Evolutionary conservation across 2,113 vertebrate species (phyloP).

Genomic region (Macquaria ambigua): DNA sequence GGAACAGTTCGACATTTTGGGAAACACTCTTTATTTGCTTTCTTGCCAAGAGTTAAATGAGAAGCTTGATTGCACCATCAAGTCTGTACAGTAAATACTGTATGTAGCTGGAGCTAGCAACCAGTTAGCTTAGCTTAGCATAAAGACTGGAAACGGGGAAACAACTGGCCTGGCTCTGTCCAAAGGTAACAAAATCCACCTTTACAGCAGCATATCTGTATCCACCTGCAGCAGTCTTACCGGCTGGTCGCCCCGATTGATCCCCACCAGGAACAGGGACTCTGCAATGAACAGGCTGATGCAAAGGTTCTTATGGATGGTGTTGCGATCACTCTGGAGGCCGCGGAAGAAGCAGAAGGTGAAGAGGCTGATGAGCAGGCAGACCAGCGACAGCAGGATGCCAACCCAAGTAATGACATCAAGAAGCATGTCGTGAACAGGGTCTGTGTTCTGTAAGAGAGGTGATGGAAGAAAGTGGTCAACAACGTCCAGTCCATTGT

Average conservation of each 20-base stretch:
- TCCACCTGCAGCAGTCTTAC: conserved; percentile 82
- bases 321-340: conserved; percentile 98
- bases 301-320: conserved; percentile 98
- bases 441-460: conserved; percentile 87
- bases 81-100: no score
- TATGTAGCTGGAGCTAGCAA: no score
- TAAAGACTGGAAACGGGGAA: no score
- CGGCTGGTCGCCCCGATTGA: conserved; percentile 96
- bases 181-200: no score
- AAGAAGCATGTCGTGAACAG: conserved; percentile 94
- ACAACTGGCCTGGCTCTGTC: no score
- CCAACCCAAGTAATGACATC: conserved; percentile 99
- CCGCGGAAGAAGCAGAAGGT: conserved; percentile 99
- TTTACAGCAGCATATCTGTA: not conserved
- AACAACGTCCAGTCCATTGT: not conserved
- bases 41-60: no score
- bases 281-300: conserved; percentile 97
- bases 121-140: no score
- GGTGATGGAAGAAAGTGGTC: not conserved
- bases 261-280: conserved; percentile 96
- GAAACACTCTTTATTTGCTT: no score
- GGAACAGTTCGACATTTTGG: no score
- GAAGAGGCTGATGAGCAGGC: conserved; percentile 99
- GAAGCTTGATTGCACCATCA: no score
- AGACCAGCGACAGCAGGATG: conserved; percentile 98